phyloP scores from a whole-genome alignment of 2,113 vertebrate species.

The Dasypus novemcinctus region DNA sequence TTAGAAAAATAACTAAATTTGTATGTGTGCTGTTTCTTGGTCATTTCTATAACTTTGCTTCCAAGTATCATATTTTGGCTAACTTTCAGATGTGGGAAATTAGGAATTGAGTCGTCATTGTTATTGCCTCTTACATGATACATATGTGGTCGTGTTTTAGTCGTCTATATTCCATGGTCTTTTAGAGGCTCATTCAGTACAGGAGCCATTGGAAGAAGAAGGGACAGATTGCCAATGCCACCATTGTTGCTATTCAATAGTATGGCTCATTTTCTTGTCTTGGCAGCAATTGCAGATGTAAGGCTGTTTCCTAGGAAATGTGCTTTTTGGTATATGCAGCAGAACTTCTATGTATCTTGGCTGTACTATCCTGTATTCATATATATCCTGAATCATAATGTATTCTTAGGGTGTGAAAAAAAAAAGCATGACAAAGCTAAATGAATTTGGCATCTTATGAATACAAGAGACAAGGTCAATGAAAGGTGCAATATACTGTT shows the following conservation, averaged over 20 bases:
- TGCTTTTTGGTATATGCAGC: background rate
- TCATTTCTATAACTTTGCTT: conserved; percentile 19
- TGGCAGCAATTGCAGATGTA: conserved; percentile 65
- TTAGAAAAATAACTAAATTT: background rate
- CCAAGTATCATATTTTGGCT: background rate
- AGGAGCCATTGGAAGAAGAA: conserved; percentile 17
- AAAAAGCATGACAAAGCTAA: conserved; percentile 60
- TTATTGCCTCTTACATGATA: background rate
- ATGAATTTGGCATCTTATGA: conserved; percentile 60
- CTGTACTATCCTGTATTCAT: background rate
- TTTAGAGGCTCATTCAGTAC: background rate
- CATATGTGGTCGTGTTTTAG: background rate
- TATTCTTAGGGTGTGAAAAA: conserved; percentile 55
- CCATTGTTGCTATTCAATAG: conserved; percentile 20
- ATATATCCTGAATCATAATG: conserved; percentile 26
- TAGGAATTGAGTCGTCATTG: background rate
- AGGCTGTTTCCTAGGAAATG: conserved; percentile 52
- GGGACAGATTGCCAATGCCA: background rate
- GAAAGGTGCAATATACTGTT: conserved; percentile 2
- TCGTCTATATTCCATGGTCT: background rate
- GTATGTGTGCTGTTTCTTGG: background rate
- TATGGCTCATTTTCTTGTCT: conserved; percentile 61
- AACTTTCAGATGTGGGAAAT: background rate
- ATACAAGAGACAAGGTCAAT: conserved; percentile 52
- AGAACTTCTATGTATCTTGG: conserved; percentile 62